Base-by-base conservation (phyloP, 2,888 invertebrate species). In the Pyrochroa serraticornis region DNA sequence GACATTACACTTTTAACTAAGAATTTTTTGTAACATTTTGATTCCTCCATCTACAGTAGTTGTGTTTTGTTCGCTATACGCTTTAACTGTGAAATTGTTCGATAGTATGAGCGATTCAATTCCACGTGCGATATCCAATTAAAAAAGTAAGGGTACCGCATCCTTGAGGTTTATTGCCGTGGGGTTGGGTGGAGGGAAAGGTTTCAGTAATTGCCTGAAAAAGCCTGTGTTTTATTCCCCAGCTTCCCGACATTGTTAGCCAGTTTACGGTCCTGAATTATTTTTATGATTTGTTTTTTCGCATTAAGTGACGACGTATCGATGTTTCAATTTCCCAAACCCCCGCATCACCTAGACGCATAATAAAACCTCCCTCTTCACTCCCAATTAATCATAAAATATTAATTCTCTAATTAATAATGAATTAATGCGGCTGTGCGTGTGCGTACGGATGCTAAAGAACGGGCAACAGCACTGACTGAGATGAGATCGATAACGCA, bases 401-500 rank as follows among this genome's bases (percentile, higher is more conserved):
- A 55, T 55, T 55, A 55, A 55, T 30, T 22, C 7, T 7, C 10
- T 43, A 55, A 55, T 55, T 55, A 55, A 55, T 55, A 48, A 55
- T 55, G 43, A 74, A 72, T 72, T 70, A 64, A 66, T 66, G 65
- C 66, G 70, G 70, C 8, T 9, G 39, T 39, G 39, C 13, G 39
- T 39, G 39, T 73, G 73, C 72, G 73, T 73, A 22, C 22, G 22
- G 22, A 22, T 22, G 22, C 22, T 42, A 30, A 22, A 30, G 9
- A 42, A 43, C 12, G 30, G 13, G 42, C n/a, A 39, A n/a, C 5
- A n/a, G 41, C 41, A 41, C 30, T 31, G 13, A 30, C 31, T 43
- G 60, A 70, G 70, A 72, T 71, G 71, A 70, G 72, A 75, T 75
- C 75, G 73, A 75, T 75, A 73, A 71, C 66, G 69, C 66, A 72